Conservation (phyloP, 1,140 invertebrate species). For the Cydia splendana region DNA sequence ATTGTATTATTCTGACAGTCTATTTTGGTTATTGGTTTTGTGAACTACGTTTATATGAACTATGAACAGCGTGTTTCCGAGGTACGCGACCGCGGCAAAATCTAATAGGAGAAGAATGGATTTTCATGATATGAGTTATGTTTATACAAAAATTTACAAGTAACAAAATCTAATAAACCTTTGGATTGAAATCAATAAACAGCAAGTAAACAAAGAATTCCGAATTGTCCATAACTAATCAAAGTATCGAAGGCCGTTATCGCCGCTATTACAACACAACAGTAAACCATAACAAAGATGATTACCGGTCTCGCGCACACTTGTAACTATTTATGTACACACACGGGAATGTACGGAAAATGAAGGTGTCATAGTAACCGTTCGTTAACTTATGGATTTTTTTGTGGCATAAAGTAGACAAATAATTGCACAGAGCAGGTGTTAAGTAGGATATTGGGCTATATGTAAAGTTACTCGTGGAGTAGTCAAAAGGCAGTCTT, state of each 20-base stretch:
- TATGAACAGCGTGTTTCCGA: background rate
- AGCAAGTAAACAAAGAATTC: constrained; percentile 8
- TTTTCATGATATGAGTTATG: too few species aligned
- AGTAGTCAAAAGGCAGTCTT: too few species aligned
- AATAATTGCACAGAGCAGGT: background rate
- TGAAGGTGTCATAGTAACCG: constrained; percentile 17
- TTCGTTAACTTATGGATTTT: background rate
- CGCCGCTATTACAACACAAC: constrained; percentile 37
- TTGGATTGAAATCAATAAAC: background rate
- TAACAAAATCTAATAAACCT: background rate
- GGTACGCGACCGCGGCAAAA: background rate
- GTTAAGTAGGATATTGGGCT: background rate
- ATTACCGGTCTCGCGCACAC: constrained; percentile 36
- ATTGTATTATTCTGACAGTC: background rate
- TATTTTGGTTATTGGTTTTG: constrained; percentile 7
- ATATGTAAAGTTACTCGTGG: background rate
- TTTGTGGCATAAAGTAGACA: background rate
- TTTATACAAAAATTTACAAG: background rate
- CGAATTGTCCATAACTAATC: constrained; percentile 11
- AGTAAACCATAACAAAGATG: constrained; percentile 48
- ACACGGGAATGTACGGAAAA: constrained; percentile 18
- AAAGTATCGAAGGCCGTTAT: constrained; percentile 36
- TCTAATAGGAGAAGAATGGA: background rate
- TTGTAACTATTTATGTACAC: constrained; percentile 48
- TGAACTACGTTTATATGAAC: background rate